Evolutionary conservation across 2,113 vertebrate species (phyloP), one percentile per base, ranked within the genome.

Genomic region (Genyomyrus donnyi): DNA sequence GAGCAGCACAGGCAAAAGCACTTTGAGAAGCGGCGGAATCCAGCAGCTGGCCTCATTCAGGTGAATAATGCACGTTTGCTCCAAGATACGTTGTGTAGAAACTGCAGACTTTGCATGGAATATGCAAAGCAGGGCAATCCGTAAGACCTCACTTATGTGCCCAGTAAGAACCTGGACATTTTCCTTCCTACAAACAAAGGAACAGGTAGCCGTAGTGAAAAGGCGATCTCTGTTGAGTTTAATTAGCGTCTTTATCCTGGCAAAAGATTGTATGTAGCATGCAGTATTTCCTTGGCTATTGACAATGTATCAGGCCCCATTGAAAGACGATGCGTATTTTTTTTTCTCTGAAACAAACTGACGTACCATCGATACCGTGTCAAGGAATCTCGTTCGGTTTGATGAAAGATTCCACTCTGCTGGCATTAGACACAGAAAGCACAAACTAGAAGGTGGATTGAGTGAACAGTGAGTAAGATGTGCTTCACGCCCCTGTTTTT

Each of bases 1-100:
- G 97, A 98, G 80, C 97, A 98, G 88, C 97, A 98, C 88, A 96
- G 97, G 35, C 97, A 98, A 85, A 98, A 98, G 84, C 97, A 98
- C 90, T 98, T 98, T 66, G 97, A 98, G 93, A 98, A 98, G 94
- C 93, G 97, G 83, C 90, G 97, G 74, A 98, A 97, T 88, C 97
- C 97, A 0, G 97, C 97, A 0, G 97, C 97, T 0, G 97, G 97
- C 0, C 93, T 98, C 87, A 98, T 98, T 86, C 97, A 98, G 97
- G 97, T 97, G 77, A 93, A 91, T 46, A 48, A 85, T 46, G 83
- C 7, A 85, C 19, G 0, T 24, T 48, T 84, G 42, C 19, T 35
- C 19, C 24, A n/a, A 46, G 35, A 83, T 45, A 21, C 7, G 39
- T 45, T 42, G 5, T 83, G 39, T 45, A 83, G 8, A 83, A 83